Percentiles rank a stretch among this genome's conserved stretches.
Conservation (phyloP, 2,797 vertebrate species). For the Gadopsis bispinosus region DNA sequence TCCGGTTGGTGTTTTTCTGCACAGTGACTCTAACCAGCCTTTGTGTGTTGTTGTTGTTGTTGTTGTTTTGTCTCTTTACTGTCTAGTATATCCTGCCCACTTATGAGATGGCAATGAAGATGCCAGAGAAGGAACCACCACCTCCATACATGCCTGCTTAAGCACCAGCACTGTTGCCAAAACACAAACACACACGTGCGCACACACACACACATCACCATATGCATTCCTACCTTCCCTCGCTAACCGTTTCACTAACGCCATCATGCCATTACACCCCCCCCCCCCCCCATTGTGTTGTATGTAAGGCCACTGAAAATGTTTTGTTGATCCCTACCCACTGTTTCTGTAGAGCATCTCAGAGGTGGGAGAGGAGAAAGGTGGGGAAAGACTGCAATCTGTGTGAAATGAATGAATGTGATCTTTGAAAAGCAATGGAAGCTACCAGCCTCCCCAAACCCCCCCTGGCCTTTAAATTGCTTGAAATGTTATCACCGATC, state of each 20-base stretch:
- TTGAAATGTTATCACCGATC: constrained; percentile 73
- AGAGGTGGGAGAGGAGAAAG: constrained; percentile 43
- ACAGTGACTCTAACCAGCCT: background rate
- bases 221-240: constrained; percentile 73
- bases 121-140: constrained; percentile 97
- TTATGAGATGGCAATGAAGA: constrained; percentile 99
- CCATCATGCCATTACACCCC: constrained; percentile 25
- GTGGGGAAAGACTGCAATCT: constrained; percentile 40
- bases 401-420: constrained; percentile 53
- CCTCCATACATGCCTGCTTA: constrained; percentile 97
- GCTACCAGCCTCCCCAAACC: constrained; percentile 48
- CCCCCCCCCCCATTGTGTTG: constrained; percentile 45
- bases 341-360: constrained; percentile 61
- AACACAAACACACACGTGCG: constrained; percentile 37
- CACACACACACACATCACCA: constrained; percentile 33
- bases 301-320: constrained; percentile 75
- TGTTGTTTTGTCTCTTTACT: constrained; percentile 7
- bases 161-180: constrained; percentile 75
- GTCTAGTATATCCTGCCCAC: constrained; percentile 95
- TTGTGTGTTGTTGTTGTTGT: background rate
- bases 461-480: constrained; percentile 57
- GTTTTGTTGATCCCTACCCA: constrained; percentile 81
- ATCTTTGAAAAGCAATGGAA: constrained; percentile 58
- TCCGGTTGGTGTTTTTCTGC: background rate
- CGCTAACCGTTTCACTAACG: constrained; percentile 45